Evolutionary conservation across 2,888 invertebrate species (phyloP), one percentile per base, ranked within the genome.

Genomic region (Orchestes rusci): DNA sequence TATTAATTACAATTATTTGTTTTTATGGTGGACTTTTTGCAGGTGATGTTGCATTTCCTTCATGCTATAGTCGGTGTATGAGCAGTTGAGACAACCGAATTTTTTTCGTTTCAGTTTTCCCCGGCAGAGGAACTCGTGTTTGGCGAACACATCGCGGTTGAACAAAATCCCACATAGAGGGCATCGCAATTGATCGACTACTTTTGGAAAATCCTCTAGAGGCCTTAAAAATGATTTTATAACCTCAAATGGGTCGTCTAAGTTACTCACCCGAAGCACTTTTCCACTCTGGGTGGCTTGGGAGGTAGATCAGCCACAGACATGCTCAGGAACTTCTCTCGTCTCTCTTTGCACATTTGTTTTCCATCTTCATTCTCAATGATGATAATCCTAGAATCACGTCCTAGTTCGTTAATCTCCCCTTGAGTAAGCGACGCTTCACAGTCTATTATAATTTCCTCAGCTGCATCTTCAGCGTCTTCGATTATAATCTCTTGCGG

Each of bases 151-250:
- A 3, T 51, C 51, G n/a, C 62, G 56, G 38, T 58, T 56, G 37
- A 60, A 63, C 20, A 67, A 44, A 17, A 58, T 52, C 3, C 59
- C 58, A 39, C 68, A 68, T 5, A 53, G 49, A 1, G 55, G 41
- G 44, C 68, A 68, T 43, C 65, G 52, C 4, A 66, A 45, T 3
- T 63, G 64, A 45, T 67, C 67, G 15, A 58, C 58, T 0, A 63
- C 63, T 23, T 54, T 54, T 15, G 56, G 58, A 12, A 64, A 41
- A 7, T 59, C 52, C 2, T 43, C 52, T 7, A 60, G 45, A 20
- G 45, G 37, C 16, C 48, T 45, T 12, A 42, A 45, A 37, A 34
- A 4, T 12, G 18, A n/a, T 30, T 30, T 30, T 10, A 30, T 30
- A 7, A 23, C 23, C 5, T 23, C 5, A 19, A 35, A 20, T 35